Evolutionary conservation across 2,113 vertebrate genomes (phyloP), one percentile per base, ranked within the genome.

Genomic region (Laticauda laticaudata): DNA sequence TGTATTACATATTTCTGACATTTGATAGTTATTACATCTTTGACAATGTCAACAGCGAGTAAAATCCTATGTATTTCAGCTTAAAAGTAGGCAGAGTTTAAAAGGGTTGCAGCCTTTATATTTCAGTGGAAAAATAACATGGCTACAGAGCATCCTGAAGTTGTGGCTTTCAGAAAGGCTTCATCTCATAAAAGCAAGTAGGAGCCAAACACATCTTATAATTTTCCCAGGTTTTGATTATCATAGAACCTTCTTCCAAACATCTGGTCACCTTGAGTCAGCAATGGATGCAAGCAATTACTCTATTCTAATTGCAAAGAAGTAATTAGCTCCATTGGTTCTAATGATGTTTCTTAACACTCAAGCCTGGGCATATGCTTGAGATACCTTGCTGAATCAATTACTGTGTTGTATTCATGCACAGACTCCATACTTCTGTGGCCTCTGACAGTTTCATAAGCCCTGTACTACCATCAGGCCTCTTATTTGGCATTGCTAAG

Each of bases 261-360:
- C 92, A 56, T 92, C 51, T 89, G 87, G 59, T 56, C 59, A 69
- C 91, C 24, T 64, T 75, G 61, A 92, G 87, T 89, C 87, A 89
- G 48, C 91, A 89, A n/a, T 81, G 18, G 87, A 45, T 26, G 45
- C 61, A 92, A 92, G 57, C 43, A 45, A 91, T 91, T 59, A 29
- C 81, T 86, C 87, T 61, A 43, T 53, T 48, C 24, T 89, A 89
- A 81, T 81, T 56, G 34, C 61, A 81, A 56, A 55, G 26, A 29
- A 55, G 87, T 69, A 89, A 89, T 92, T 45, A 89, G 45, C 88
- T 92, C 92, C 26, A 81, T 81, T 81, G 59, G 88, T 53, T 92
- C 75, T 81, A 92, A 89, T 89, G 53, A 61, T 15, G 29, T 87
- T 92, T 88, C 51, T 81, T 89, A 45, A 81, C 45, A 81, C 61